A percentile compares a stretch with the other conserved stretches of the same genome.
These are phyloP conservation scores for Mobula birostris DNA, from an alignment of 2,113 vertebrate genomes.

Conservation along the genomic window DNA sequence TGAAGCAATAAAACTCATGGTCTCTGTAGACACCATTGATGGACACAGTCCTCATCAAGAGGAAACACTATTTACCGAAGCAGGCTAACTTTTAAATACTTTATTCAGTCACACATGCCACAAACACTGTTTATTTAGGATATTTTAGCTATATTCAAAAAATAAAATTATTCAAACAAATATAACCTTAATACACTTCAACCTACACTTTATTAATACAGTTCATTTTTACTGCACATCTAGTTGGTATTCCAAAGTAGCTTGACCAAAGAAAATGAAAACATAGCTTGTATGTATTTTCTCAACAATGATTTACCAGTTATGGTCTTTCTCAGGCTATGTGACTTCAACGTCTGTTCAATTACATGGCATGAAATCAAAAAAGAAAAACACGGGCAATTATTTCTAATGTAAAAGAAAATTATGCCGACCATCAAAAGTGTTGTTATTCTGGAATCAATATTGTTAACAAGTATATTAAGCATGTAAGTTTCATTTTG, in stretches of 20 bases:
- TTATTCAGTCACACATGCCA: neutral
- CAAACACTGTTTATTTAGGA: neutral
- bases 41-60: neutral
- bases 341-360: neutral
- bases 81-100: neutral
- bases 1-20: neutral
- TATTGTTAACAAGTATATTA: neutral
- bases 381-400: neutral
- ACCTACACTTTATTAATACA: neutral
- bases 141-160: neutral
- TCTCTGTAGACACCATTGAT: neutral
- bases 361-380: slow-evolving; percentile 11
- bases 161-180: neutral
- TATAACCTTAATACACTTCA: neutral
- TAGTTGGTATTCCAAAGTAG: neutral
- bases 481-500: neutral
- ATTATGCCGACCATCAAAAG: neutral
- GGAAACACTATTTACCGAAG: neutral
- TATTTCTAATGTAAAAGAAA: neutral
- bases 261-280: neutral
- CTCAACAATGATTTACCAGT: neutral
- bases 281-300: neutral
- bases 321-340: neutral
- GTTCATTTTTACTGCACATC: neutral
- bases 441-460: neutral